Evolutionary conservation across 2,888 invertebrate genomes (phyloP), one percentile per base, ranked within the genome.

Genomic region (Itoplectis maculator): DNA sequence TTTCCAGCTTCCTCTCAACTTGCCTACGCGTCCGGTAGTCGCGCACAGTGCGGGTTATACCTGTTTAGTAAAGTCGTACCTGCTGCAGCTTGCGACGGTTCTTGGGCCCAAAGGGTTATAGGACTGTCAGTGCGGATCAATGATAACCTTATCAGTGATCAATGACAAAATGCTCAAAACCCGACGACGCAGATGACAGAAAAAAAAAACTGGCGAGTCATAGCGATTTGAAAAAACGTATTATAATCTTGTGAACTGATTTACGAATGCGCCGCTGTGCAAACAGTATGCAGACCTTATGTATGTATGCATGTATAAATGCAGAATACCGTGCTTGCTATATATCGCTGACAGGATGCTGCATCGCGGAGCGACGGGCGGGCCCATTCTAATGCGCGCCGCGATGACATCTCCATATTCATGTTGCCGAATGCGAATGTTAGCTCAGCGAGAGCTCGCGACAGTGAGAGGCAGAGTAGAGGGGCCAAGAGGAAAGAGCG

Each of bases 401-500:
- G 83, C 82, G 92, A 91, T 92, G 91, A 92, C 92, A 92, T 92
- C 92, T 92, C 90, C 92, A 92, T 92, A 92, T 91, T 91, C 87
- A 91, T 92, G 92, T 90, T 87, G 87, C 89, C 88, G 89, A 88
- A 89, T 90, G 88, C 87, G 89, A 85, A 89, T 87, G 88, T 85
- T 86, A 84, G 84, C 68, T 63, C 73, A 35, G 56, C 29, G 70
- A 80, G 54, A 70, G 3, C 29, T 40, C 47, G 54, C 40, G 51
- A 35, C 70, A 11, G 74, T 7, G 61, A 40, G 61, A 40, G 40
- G 56, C 80, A 54, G 76, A 81, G 77, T 79, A 63, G n/a, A n/a
- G 83, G 61, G 59, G 77, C 56, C 63, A 79, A 69, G 59, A 72
- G 72, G 51, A 72, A 73, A 66, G 49, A 69, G 61, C 51, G 63